Evolutionary conservation across 2,797 vertebrate species (phyloP).

Genomic region (Eulemur coronatus): DNA sequence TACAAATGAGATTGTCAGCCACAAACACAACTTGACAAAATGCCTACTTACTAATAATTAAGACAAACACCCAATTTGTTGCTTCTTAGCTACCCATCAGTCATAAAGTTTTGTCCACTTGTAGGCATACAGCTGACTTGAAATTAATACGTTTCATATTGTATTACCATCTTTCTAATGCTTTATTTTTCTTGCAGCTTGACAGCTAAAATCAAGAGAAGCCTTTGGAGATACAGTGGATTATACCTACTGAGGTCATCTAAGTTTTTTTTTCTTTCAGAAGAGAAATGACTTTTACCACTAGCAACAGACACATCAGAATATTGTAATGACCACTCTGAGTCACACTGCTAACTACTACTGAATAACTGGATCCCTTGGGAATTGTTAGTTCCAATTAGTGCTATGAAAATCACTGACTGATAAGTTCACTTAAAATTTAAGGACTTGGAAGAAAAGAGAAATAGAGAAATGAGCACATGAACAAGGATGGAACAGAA

Average conservation of each 20-base stretch:
- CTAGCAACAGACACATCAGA: not conserved
- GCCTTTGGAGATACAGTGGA: not conserved
- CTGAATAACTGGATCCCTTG: not conserved
- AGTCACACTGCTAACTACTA: not conserved
- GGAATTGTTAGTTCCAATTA: not conserved
- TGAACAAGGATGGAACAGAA: not conserved
- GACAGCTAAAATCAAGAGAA: not conserved
- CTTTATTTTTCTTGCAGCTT: not conserved
- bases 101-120: not conserved
- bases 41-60: not conserved
- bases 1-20: not conserved
- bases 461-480: not conserved
- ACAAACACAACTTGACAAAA: not conserved
- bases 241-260: not conserved
- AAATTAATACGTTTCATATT: not conserved
- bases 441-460: not conserved
- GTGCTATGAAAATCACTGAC: not conserved
- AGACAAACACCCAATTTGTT: conserved; percentile 7
- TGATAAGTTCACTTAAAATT: not conserved
- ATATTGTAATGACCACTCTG: not conserved
- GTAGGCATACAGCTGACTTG: not conserved
- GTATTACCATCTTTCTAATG: not conserved
- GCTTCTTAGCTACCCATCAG: not conserved
- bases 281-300: not conserved
- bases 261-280: not conserved